Base-by-base conservation (phyloP, 2,113 vertebrate genomes). In the Pseudonaja textilis region DNA sequence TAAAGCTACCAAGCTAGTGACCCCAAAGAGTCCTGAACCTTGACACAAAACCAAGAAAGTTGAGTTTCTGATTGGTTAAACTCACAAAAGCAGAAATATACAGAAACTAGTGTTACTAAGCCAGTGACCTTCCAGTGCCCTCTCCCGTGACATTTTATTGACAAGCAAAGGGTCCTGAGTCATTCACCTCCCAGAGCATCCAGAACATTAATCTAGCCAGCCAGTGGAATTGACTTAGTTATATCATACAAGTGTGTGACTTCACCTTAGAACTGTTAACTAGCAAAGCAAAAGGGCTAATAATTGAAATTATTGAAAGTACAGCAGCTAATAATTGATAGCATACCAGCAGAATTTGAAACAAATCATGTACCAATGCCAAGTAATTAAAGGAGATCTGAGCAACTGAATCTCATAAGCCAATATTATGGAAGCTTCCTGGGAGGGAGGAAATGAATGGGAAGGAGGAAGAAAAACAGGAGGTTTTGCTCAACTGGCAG, bases 1-100 rank as follows among this genome's bases (percentile, higher is more conserved):
- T 89, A 89, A 89, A 64, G 52, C 39, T 81, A 34, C 61, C 50
- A 88, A 85, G 86, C 23, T 90, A 87, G 29, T 89, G 86, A 89
- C 87, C 87, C 81, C 87, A 93, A 89, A 85, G 93, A 89, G 64
- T 74, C 90, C 87, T 91, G 54, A 91, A 59, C 90, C 74, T 91
- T 93, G 90, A 91, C 87, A 91, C 91, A 56, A 86, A 34, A 61
- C 56, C 69, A 64, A 42, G n/a, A 89, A 64, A 57, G 45, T 85
- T 54, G n/a, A 29, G 42, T 54, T 81, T 52, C 45, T 64, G 55
- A 61, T 42, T 26, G 54, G 69, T 81, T 89, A 56, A 89, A 85
- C 69, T 93, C 47, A 81, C 69, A 91, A 55, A 55, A 64, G 88
- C 74, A 45, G 47, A 89, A 89, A 89, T 45, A 92, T 89, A 74